These are phyloP conservation scores for Dorcus parallelipipedus DNA, from an alignment of 2,888 invertebrate genomes.

Conservation along the genomic window DNA sequence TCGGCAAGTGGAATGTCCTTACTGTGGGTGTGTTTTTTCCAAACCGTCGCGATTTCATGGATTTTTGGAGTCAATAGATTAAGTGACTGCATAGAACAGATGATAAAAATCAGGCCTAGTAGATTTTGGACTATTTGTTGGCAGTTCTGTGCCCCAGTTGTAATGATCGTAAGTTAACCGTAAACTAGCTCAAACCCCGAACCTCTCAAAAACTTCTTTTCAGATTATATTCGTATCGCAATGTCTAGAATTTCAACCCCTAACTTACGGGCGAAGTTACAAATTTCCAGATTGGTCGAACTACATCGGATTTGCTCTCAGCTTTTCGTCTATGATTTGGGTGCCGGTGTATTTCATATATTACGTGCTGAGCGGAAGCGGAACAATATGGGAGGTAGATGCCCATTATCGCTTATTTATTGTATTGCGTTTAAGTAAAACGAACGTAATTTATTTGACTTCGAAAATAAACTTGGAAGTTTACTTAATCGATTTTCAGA, in stretches of 20 bases:
- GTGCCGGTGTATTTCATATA: conserved; percentile 62
- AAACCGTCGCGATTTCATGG: conserved; percentile 60
- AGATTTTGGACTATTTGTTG: conserved; percentile 58
- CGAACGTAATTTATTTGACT: neutral
- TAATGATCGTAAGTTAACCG: conserved; percentile 54
- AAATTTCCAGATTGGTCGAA: conserved; percentile 62
- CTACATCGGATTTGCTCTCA: conserved; percentile 57
- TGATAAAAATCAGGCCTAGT: conserved; percentile 58
- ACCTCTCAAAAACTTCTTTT: conserved; percentile 28
- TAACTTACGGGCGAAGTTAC: conserved; percentile 56
- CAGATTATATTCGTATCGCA: conserved; percentile 63
- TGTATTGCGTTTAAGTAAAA: no score
- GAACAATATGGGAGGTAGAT: conserved; percentile 53
- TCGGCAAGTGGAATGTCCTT: conserved; percentile 59
- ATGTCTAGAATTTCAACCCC: conserved; percentile 56
- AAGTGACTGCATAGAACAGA: conserved; percentile 59
- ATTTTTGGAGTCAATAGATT: conserved; percentile 58
- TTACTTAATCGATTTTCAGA: neutral
- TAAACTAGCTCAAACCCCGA: neutral
- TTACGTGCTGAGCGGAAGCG: conserved; percentile 54
- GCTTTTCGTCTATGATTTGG: conserved; percentile 64
- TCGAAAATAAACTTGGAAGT: neutral
- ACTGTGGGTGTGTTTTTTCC: conserved; percentile 61
- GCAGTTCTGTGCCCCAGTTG: conserved; percentile 58
- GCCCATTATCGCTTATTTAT: no score